phyloP scores from a whole-genome alignment of 2,888 invertebrate species.

The Cantharis lateralis region DNA sequence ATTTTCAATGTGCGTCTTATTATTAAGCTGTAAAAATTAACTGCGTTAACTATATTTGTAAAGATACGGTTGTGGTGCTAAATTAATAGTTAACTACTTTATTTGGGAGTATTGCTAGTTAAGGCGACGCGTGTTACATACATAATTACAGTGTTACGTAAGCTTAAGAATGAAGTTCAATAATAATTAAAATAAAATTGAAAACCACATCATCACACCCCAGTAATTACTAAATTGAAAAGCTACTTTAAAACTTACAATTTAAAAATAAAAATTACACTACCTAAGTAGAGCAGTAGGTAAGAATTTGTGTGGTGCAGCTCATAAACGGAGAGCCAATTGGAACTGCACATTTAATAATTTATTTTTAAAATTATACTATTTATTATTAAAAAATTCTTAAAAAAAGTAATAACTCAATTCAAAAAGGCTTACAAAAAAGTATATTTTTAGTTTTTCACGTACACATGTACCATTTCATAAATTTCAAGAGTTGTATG shows the following conservation, averaged over 20 bases:
- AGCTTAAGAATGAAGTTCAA: not conserved
- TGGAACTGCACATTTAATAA: no score
- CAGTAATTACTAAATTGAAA: not conserved
- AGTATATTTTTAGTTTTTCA: no score
- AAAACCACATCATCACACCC: not conserved
- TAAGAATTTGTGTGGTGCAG: not conserved
- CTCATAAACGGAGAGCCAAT: no score
- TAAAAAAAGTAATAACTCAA: no score
- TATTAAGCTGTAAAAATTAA: conserved; percentile 1
- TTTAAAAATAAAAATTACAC: not conserved
- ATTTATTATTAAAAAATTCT: no score
- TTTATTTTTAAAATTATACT: no score
- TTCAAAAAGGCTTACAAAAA: no score
- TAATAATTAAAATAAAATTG: not conserved
- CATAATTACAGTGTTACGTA: not conserved
- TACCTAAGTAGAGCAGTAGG: not conserved
- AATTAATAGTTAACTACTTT: not conserved
- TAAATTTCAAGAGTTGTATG: no score
- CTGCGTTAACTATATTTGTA: not conserved
- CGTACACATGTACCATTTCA: no score
- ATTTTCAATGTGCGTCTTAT: not conserved
- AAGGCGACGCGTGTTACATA: not conserved
- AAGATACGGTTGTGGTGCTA: not conserved
- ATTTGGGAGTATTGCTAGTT: conserved; percentile 3
- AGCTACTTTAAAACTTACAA: no score